Evolutionary conservation across 2,888 invertebrate species (phyloP).

Genomic region (Carpatolechia fugitivella): DNA sequence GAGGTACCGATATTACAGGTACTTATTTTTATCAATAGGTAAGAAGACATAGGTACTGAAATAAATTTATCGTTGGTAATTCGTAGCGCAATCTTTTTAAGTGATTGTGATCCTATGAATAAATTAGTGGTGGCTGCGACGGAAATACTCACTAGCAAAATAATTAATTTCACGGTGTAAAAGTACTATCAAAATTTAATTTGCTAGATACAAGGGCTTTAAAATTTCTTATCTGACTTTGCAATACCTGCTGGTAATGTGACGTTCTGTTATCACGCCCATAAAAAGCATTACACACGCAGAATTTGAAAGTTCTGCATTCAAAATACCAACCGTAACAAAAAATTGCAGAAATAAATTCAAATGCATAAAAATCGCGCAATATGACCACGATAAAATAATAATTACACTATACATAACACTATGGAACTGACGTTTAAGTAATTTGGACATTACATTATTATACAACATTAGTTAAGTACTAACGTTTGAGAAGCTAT

Average conservation of each 20-base stretch:
- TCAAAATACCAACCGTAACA: slow-evolving; percentile 18
- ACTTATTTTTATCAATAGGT: no score
- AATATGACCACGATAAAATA: not conserved
- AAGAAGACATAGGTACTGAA: no score
- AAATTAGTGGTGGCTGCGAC: not conserved
- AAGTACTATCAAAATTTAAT: slow-evolving; percentile 15
- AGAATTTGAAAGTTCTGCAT: slow-evolving; percentile 20
- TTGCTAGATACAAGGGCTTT: slow-evolving; percentile 13
- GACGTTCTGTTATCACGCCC: slow-evolving; percentile 36
- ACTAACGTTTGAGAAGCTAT: no score
- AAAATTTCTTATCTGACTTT: slow-evolving; percentile 25
- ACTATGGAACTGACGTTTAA: not conserved
- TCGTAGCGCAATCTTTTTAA: no score
- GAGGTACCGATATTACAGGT: no score
- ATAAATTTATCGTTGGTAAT: no score
- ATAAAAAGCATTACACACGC: slow-evolving; percentile 28
- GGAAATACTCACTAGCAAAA: not conserved
- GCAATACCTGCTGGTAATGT: slow-evolving; percentile 29
- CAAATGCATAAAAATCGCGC: not conserved
- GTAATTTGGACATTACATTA: not conserved
- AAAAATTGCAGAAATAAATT: slow-evolving; percentile 5
- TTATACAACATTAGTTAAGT: no score
- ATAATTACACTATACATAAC: not conserved
- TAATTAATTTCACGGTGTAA: slow-evolving; percentile 11
- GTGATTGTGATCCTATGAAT: not conserved